These are phyloP conservation scores for Papilio polyxenes DNA, from an alignment of 1,140 invertebrate species.

Conservation along the genomic window DNA sequence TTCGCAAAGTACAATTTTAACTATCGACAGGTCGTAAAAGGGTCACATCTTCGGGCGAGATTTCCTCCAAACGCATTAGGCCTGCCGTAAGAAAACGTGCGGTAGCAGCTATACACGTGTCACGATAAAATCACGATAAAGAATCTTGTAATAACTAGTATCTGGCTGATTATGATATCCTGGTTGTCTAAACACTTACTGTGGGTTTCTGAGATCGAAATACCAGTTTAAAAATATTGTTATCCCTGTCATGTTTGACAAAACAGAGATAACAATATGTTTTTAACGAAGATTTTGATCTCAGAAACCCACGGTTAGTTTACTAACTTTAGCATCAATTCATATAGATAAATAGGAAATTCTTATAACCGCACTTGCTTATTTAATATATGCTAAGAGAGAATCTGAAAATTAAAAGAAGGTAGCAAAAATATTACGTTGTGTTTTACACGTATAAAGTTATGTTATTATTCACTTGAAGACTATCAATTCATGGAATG, in stretches of 20 bases:
- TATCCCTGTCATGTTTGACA: too few species aligned
- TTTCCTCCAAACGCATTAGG: too few species aligned
- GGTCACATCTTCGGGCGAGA: too few species aligned
- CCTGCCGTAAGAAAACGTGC: background rate
- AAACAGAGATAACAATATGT: too few species aligned
- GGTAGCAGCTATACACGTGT: background rate
- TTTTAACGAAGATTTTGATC: too few species aligned
- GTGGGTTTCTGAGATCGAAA: too few species aligned
- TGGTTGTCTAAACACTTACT: background rate
- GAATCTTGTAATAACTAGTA: background rate
- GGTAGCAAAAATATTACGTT: background rate
- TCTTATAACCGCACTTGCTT: background rate
- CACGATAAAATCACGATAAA: too few species aligned
- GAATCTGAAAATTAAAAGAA: background rate
- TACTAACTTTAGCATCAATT: background rate
- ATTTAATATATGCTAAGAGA: background rate
- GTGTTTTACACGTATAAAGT: background rate
- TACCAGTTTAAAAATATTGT: too few species aligned
- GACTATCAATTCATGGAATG: background rate
- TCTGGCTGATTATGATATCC: background rate
- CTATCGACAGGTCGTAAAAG: too few species aligned
- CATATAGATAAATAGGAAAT: background rate
- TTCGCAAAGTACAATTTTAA: too few species aligned
- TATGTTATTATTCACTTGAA: background rate
- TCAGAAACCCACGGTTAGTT: too few species aligned